Conservation (phyloP, 1,140 invertebrate species). For the Cherax destructor region DNA sequence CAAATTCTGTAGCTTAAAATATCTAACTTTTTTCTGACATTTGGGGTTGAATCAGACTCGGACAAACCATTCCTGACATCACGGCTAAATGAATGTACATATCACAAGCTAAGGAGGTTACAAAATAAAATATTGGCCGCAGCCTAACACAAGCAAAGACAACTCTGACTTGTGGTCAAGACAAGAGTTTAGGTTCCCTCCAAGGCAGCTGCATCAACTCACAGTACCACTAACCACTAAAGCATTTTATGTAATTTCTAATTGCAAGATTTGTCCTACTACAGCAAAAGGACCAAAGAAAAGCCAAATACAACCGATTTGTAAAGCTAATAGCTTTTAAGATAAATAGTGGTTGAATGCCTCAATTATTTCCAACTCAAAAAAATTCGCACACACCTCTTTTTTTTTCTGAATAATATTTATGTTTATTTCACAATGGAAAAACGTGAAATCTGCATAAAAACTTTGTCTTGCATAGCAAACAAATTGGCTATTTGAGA, state of each 20-base stretch:
- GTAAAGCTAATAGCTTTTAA: neutral
- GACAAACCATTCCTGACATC: constrained; percentile 18
- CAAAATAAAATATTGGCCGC: constrained; percentile 54
- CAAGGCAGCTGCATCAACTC: constrained; percentile 47
- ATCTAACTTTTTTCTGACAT: constrained; percentile 3
- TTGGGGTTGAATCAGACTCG: constrained; percentile 22
- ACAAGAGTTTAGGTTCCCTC: constrained; percentile 43
- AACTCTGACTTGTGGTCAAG: constrained; percentile 47
- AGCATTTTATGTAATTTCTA: constrained; percentile 27
- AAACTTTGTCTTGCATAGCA: constrained; percentile 9
- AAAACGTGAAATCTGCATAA: constrained; percentile 35
- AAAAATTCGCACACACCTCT: constrained; percentile 6
- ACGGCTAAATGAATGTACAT: constrained; percentile 64
- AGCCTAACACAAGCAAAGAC: constrained; percentile 50
- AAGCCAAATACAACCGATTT: neutral
- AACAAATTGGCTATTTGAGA: neutral
- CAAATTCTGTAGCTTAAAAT: constrained; percentile 4
- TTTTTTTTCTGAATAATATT: constrained; percentile 1
- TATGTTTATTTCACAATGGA: constrained; percentile 10
- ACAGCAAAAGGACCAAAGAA: neutral
- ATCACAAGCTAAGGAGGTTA: constrained; percentile 67
- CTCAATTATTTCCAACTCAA: constrained; percentile 21
- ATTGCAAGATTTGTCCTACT: neutral
- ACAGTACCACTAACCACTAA: constrained; percentile 23
- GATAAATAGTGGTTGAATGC: neutral